Percentiles rank a stretch among this genome's conserved stretches.
Evolutionary conservation across 2,113 vertebrate genomes (phyloP).

Genomic region (Pipa parva): DNA sequence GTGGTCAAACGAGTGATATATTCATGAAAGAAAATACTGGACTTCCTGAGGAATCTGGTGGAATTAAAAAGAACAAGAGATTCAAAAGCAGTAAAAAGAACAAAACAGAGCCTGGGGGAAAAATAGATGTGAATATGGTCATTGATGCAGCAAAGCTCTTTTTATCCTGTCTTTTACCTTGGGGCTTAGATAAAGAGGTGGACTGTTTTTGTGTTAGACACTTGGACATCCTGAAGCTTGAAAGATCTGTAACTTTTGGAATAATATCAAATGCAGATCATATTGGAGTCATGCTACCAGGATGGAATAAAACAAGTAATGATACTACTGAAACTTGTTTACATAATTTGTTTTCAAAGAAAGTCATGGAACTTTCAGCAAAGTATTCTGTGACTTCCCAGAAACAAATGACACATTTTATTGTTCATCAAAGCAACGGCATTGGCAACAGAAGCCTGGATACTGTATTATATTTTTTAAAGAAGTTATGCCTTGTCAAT

Average conservation of each 20-base stretch:
- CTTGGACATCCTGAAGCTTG: conserved; percentile 55
- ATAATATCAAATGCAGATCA: conserved; percentile 52
- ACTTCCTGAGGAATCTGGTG: conserved; percentile 47
- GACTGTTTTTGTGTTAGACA: conserved; percentile 57
- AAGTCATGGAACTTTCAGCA: conserved; percentile 62
- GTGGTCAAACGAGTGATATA: conserved; percentile 42
- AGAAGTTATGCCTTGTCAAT: conserved; percentile 59
- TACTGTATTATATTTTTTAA: conserved; percentile 54
- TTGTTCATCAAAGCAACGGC: conserved; percentile 16
- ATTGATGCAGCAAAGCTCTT: conserved; percentile 61
- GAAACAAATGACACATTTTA: conserved; percentile 31
- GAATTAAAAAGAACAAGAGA: conserved; percentile 58
- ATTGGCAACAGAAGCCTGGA: conserved; percentile 42
- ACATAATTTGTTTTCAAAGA: conserved; percentile 61
- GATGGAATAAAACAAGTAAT: conserved; percentile 47
- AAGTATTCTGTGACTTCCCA: conserved; percentile 58
- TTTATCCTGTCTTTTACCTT: conserved; percentile 68
- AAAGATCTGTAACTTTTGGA: conserved; percentile 58
- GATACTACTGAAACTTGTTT: conserved; percentile 39
- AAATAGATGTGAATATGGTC: conserved; percentile 38
- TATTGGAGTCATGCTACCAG: conserved; percentile 62
- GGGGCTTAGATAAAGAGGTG: conserved; percentile 63
- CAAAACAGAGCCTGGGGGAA: conserved; percentile 44
- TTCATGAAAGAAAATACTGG: conserved; percentile 20
- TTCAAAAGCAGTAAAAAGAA: conserved; percentile 61